Evolutionary conservation across 2,797 vertebrate species (phyloP).

Genomic region (Aphelocoma californica): DNA sequence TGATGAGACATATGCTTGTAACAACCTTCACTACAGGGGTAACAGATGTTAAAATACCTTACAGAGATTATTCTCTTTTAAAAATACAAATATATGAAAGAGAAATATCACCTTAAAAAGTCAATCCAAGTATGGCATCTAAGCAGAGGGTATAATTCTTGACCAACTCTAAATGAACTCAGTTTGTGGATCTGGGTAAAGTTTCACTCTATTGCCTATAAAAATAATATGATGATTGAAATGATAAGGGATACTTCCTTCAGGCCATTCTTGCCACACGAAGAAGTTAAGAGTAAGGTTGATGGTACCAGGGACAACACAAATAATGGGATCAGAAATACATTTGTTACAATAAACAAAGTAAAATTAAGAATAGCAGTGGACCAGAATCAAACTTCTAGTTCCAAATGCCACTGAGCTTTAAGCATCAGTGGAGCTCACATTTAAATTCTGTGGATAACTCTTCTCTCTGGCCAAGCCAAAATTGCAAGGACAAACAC

Average conservation of each 20-base stretch:
- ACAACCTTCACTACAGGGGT: background rate
- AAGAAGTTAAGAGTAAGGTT: background rate
- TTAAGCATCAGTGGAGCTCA: background rate
- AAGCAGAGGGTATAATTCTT: background rate
- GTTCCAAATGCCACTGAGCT: conserved; percentile 13
- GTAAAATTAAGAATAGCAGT: conserved; percentile 7
- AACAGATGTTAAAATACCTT: background rate
- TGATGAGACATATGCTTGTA: background rate
- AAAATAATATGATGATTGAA: background rate
- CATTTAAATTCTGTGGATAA: background rate
- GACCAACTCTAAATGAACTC: background rate
- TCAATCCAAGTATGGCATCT: background rate
- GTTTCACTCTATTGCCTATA: background rate
- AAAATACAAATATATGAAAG: background rate
- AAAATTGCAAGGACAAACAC: background rate
- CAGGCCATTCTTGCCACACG: background rate
- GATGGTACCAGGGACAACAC: background rate
- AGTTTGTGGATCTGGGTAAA: background rate
- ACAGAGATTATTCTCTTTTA: background rate
- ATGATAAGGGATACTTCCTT: background rate
- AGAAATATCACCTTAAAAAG: background rate
- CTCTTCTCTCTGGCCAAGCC: background rate
- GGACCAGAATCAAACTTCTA: background rate
- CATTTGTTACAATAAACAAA: background rate
- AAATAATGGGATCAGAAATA: background rate